Evolutionary conservation across 2,888 invertebrate genomes (phyloP), one percentile per base, ranked within the genome.

Genomic region (Perizoma flavofasciatum): DNA sequence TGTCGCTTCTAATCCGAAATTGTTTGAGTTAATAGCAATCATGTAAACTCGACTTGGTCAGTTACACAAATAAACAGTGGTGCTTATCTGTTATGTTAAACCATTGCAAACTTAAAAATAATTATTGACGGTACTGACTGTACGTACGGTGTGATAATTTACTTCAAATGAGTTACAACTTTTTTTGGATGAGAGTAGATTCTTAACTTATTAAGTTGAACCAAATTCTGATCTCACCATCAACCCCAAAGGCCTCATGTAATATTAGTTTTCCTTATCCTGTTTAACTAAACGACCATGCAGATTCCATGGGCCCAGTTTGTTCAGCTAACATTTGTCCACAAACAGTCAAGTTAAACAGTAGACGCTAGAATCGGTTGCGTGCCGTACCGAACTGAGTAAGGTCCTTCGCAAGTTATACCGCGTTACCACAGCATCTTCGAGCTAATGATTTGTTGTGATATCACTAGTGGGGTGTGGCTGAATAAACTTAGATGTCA

Each of bases 321-420:
- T 37, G 43, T 33, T 49, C 45, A 2, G 1, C 22, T 11, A 57
- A 56, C 44, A 53, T 61, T 61, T 56, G 56, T 49, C 48, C 34
- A 45, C 60, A 60, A 60, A 61, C 56, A 61, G 9, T 33, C 41
- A 48, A 53, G 41, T 49, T 37, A 61, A 56, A 61, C 45, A 61
- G 56, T 49, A 49, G 35, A 45, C 49, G 61, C 46, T 61, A 60
- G 55, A 51, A 48, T 48, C 34, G 52, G 22, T 52, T 52, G 34
- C 52, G 40, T 43, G 41, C 22, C 22, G 22, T 22, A 22, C 22
- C 22, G 1, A 22, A 22, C 22, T 32, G 11, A 32, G 45, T 52
- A 61, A 56, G 60, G 60, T 44, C 55, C 39, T 52, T 6, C 35
- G 40, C 44, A 46, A 55, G n/a, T n/a, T n/a, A 40, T 54, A 50